phyloP scores from a whole-genome alignment of 2,888 invertebrate species.

The Piscicola geometra region DNA sequence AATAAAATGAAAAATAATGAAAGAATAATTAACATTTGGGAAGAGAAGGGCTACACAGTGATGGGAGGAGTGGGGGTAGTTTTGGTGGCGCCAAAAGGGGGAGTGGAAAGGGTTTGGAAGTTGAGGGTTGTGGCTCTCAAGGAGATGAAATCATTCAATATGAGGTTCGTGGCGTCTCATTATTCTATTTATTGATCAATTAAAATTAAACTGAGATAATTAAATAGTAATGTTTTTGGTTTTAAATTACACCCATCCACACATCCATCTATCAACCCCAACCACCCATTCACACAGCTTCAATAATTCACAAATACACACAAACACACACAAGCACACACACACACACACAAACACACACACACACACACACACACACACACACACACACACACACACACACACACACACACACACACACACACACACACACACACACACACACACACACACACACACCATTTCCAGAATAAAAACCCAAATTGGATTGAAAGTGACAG shows the following conservation, averaged over 20 bases:
- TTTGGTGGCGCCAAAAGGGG: no score
- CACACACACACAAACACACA: conserved; percentile 11
- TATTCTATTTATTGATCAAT: no score
- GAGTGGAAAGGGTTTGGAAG: no score
- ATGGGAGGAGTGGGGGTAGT: no score
- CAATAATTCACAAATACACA: conserved; percentile 29
- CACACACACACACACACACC: conserved; percentile 7
- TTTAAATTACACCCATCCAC: conserved; percentile 30
- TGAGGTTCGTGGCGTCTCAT: no score
- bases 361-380: conserved; percentile 13
- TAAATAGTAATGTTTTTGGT: no score
- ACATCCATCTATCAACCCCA: conserved; percentile 25
- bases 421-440: conserved; percentile 17
- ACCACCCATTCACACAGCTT: conserved; percentile 28
- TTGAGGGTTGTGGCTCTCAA: not conserved
- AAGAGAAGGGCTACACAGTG: no score
- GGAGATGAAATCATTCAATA: not conserved
- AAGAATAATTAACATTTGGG: no score
- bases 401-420: conserved; percentile 11
- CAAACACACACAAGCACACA: conserved; percentile 13
- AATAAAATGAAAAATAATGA: no score
- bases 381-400: conserved; percentile 17
- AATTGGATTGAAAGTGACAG: not conserved
- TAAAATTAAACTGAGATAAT: no score
- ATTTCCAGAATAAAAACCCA: not conserved